phyloP scores from a whole-genome alignment of 2,113 vertebrate genomes.

The Rafetus swinhoei region DNA sequence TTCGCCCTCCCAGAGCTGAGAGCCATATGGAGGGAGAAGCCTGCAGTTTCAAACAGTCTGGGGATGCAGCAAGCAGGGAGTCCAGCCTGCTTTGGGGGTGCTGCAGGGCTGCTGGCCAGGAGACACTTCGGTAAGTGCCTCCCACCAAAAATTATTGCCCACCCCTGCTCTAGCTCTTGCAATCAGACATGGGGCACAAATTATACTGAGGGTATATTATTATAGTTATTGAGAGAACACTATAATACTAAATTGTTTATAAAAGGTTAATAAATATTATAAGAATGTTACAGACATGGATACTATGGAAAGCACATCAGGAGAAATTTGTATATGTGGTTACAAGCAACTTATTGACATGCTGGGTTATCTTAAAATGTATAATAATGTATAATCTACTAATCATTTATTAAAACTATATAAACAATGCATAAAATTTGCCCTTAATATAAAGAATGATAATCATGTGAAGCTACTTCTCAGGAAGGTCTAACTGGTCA shows the following conservation, averaged over 20 bases:
- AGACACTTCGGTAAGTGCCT: too few species aligned
- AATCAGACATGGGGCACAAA: neutral
- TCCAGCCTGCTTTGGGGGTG: too few species aligned
- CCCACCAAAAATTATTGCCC: too few species aligned
- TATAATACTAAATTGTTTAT: neutral
- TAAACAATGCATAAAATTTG: neutral
- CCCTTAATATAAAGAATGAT: neutral
- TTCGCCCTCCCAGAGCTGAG: too few species aligned
- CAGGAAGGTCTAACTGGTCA: slow-evolving; percentile 5
- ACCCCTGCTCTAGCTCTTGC: neutral
- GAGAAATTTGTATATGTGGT: neutral
- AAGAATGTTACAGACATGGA: neutral
- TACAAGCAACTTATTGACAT: slow-evolving; percentile 38
- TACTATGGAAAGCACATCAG: neutral
- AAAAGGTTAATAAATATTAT: slow-evolving; percentile 11
- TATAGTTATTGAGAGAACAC: neutral
- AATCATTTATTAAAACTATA: neutral
- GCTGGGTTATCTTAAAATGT: neutral
- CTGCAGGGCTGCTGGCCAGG: too few species aligned
- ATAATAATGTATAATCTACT: neutral
- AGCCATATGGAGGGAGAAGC: too few species aligned
- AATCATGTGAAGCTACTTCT: neutral
- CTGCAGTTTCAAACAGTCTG: too few species aligned
- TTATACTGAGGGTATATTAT: neutral
- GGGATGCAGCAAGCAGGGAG: too few species aligned